These are phyloP conservation scores for Xerus rutilus DNA, from an alignment of 2,797 vertebrate genomes.

Conservation along the genomic window DNA sequence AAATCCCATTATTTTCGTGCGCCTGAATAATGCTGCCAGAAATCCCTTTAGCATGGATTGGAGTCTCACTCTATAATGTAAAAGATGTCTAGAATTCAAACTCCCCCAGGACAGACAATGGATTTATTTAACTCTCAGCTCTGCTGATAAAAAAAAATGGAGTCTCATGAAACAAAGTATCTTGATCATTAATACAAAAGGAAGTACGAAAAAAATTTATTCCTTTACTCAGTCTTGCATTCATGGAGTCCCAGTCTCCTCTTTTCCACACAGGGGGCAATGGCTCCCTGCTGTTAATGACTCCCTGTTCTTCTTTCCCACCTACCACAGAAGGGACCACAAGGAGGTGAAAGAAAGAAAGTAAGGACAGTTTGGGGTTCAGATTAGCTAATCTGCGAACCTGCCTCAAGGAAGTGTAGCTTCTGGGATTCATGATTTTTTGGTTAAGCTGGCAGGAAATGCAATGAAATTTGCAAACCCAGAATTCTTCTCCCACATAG, in stretches of 20 bases:
- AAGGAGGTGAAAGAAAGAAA: not conserved
- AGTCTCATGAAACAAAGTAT: not conserved
- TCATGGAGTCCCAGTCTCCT: not conserved
- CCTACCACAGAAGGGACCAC: not conserved
- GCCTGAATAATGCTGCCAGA: conserved; percentile 17
- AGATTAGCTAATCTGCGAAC: not conserved
- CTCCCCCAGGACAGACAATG: not conserved
- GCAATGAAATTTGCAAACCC: not conserved
- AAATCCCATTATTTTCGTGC: not conserved
- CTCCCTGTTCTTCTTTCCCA: not conserved
- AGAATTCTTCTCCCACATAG: not conserved
- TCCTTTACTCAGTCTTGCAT: not conserved
- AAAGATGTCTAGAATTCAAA: conserved; percentile 57
- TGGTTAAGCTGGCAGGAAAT: not conserved
- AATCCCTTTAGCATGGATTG: not conserved
- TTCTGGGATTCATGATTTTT: not conserved
- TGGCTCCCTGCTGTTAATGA: not conserved
- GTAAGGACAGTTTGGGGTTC: not conserved
- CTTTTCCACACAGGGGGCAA: not conserved
- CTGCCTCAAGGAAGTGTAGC: not conserved
- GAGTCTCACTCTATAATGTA: not conserved
- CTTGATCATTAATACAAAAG: not conserved
- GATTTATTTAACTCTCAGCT: not conserved
- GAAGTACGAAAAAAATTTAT: not conserved
- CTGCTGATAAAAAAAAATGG: not conserved